Conservation (phyloP, 2,888 invertebrate genomes). For the Augochlorella aurata region DNA sequence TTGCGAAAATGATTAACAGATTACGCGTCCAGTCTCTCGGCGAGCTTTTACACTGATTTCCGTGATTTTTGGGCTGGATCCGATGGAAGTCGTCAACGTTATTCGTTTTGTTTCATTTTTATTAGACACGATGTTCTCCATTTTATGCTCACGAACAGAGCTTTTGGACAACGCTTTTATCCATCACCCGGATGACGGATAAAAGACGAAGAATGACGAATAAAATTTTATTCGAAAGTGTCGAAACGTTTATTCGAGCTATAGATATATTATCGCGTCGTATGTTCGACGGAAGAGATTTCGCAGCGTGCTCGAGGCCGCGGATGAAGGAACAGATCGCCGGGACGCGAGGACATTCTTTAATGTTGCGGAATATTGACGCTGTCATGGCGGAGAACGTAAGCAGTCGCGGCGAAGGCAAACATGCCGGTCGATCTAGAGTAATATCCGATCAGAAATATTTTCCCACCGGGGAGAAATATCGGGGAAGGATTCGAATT, state of each 20-base stretch:
- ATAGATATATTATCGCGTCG: not conserved
- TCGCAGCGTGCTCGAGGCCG: not conserved
- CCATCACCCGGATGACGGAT: too few species aligned
- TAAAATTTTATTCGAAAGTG: too few species aligned
- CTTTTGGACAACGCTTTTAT: too few species aligned
- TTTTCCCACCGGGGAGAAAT: not conserved
- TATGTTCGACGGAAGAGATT: not conserved
- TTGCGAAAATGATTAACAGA: too few species aligned
- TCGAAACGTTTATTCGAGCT: constrained; percentile 1
- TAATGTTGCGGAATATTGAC: not conserved
- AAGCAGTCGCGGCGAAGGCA: not conserved
- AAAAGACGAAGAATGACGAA: too few species aligned
- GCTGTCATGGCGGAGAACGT: not conserved
- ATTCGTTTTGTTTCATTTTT: too few species aligned
- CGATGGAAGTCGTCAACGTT: too few species aligned
- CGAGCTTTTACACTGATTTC: too few species aligned
- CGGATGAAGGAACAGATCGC: not conserved
- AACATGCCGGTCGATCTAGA: not conserved
- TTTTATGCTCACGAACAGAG: too few species aligned
- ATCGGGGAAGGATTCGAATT: not conserved
- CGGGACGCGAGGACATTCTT: not conserved
- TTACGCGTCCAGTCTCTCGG: too few species aligned
- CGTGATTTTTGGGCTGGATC: too few species aligned
- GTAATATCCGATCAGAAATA: not conserved
- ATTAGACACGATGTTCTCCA: too few species aligned